Evolutionary conservation across 2,888 invertebrate genomes (phyloP), one percentile per base, ranked within the genome.

Genomic region (Oscheius sp.): DNA sequence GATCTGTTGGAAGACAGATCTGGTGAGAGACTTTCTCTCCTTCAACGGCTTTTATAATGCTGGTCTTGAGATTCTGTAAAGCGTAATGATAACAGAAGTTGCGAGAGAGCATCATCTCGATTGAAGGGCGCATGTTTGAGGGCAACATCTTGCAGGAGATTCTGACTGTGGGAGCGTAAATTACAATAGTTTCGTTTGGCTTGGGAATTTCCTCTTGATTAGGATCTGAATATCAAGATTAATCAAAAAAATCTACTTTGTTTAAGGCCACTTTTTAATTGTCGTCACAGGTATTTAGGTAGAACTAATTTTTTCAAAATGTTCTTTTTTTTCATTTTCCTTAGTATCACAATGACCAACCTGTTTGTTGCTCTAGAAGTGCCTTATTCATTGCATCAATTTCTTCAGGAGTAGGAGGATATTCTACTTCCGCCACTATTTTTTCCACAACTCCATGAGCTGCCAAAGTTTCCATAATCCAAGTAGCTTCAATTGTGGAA

Each of bases 81-180:
- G 54, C 65, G 36, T 54, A 65, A 0, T 36, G 38, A 6, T 65
- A 65, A 1, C 38, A 33, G 38, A 65, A 54, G 30, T 54, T 54
- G 2, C 54, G 36, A 8, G 51, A 32, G 5, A 65, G 33, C 28
- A 65, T 24, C 3, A 22, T 2, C 20, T 36, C 14, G 12, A 65
- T 32, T 4, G 51, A 30, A n/a, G 32, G 4, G 4, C 41, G 51
- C 65, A 65, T 65, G 41, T 30, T 28, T 22, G 32, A 8, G 9
- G 65, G 65, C 2, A 65, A 65, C 33, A 41, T 36, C 9, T 36
- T 26, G 2, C 54, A 54, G 2, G 3, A 12, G 1, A 54, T 38
- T 1, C 51, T 1, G 24, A 24, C 20, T 14, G n/a, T n/a, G 8
- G 24, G 36, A n/a, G 28, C 51, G 24, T 33, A 54, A 30, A 26